Base-by-base conservation (phyloP, 2,113 vertebrate genomes). In the Zosterops borbonicus region DNA sequence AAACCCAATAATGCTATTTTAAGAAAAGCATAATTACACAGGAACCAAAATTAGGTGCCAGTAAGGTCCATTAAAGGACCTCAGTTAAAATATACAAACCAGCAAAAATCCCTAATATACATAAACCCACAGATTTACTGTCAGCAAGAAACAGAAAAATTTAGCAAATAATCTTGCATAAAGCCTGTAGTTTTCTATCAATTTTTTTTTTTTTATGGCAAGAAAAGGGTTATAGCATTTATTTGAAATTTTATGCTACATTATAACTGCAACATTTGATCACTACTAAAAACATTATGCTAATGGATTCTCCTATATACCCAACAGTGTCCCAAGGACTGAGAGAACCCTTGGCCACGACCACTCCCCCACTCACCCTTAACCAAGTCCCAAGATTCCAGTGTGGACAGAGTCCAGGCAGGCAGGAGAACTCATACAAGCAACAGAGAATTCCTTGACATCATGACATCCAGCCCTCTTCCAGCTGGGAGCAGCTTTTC, bases 371-470 rank as follows among this genome's bases (percentile, higher is more conserved):
- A 42, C 11, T 5, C 31, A 44, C 9, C 21, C 33, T 33, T 5
- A 17, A 17, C 2, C 1, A 44, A 68, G 6, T 2, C 23, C 24
- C 71, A 39, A 1, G 1, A 14, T 13, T 70, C 27, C 25, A 14
- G 2, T 0, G 0, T 1, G 12, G 42, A 16, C 2, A n/a, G 44
- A 44, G 25, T 11, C n/a, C 1, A 10, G 29, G 62, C 1, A 13
- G 79, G 33, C 4, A 3, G 25, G 14, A 3, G 4, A 31, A 18
- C 19, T 14, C 14, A 2, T 42, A 28, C 5, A 5, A 47, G n/a
- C 28, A 8, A 25, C 3, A 3, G 9, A 2, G 7, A 18, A 59
- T 15, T 12, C 9, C 1, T 12, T 14, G 31, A 16, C 56, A 39
- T 28, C 52, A 3, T 0, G 0, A 12, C 12, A 50, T 7, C 33